Evolutionary conservation across 2,113 vertebrate genomes (phyloP).

Genomic region (Albula glossodonta): DNA sequence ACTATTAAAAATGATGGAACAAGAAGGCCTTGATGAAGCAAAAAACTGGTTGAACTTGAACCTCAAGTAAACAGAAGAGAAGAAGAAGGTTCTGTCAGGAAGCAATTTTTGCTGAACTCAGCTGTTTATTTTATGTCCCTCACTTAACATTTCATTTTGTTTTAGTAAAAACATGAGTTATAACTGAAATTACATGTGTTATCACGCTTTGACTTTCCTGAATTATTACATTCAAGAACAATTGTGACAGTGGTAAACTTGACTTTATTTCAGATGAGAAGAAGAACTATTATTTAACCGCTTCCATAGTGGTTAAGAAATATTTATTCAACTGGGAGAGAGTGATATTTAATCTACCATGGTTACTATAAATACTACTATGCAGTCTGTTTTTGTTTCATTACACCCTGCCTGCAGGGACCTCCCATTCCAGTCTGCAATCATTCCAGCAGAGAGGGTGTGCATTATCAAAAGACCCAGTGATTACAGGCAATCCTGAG

Average conservation of each 20-base stretch:
- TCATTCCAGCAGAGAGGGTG: neutral
- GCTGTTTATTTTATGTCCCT: neutral
- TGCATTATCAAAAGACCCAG: conserved; percentile 24
- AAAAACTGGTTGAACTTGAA: neutral
- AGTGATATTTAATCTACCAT: conserved; percentile 9
- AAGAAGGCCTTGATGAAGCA: no score
- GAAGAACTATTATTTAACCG: neutral
- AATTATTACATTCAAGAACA: conserved; percentile 10
- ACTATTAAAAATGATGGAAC: neutral
- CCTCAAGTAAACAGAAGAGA: neutral
- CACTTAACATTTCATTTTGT: neutral
- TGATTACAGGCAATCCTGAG: neutral
- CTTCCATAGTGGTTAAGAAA: neutral
- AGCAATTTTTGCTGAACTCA: no score
- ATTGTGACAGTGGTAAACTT: neutral
- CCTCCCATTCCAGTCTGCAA: conserved; percentile 18
- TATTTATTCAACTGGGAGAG: conserved; percentile 2
- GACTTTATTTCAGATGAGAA: conserved; percentile 2
- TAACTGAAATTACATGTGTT: neutral
- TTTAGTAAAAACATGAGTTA: neutral
- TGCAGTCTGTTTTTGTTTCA: neutral
- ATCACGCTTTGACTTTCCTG: conserved; percentile 5
- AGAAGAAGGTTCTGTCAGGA: no score
- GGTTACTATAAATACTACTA: neutral
- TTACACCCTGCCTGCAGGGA: neutral